Percentiles rank a stretch among this genome's conserved stretches.
Conservation (phyloP, 2,113 vertebrate genomes). For the Mellivora capensis region DNA sequence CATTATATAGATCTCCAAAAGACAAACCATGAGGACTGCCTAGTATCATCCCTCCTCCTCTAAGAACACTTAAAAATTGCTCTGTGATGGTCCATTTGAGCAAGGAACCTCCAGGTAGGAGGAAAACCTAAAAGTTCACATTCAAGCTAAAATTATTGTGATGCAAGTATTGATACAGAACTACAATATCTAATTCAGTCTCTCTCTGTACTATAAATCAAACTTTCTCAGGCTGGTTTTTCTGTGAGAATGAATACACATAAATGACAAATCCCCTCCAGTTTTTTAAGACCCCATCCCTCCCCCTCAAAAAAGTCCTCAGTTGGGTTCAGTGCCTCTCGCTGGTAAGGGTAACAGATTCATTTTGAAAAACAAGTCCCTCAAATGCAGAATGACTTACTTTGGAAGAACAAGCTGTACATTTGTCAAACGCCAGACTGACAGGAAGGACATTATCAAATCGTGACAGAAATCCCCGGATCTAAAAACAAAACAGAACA, state of each 20-base stretch:
- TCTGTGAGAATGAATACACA: background rate
- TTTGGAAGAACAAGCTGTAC: slow-evolving; percentile 95
- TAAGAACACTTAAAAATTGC: slow-evolving; percentile 25
- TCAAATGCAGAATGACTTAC: slow-evolving; percentile 83
- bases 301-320: background rate
- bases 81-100: background rate
- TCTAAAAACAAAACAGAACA: slow-evolving; percentile 81
- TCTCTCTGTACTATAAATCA: background rate
- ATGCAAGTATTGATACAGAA: background rate
- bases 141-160: background rate
- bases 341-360: background rate
- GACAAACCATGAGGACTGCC: background rate
- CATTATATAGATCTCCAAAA: slow-evolving; percentile 40
- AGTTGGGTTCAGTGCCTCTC: background rate
- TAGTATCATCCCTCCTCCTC: background rate
- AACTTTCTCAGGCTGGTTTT: background rate
- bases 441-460: slow-evolving; percentile 99
- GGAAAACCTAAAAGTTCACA: background rate
- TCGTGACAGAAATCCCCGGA: slow-evolving; percentile 96
- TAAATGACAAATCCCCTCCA: background rate
- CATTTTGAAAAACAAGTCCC: background rate
- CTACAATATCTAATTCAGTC: background rate
- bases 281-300: background rate
- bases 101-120: background rate
- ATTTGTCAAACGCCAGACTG: slow-evolving; percentile 98